A percentile compares a stretch with the other conserved stretches of the same genome.
Evolutionary conservation across 2,797 vertebrate genomes (phyloP).

Genomic region (Gadopsis bispinosus): DNA sequence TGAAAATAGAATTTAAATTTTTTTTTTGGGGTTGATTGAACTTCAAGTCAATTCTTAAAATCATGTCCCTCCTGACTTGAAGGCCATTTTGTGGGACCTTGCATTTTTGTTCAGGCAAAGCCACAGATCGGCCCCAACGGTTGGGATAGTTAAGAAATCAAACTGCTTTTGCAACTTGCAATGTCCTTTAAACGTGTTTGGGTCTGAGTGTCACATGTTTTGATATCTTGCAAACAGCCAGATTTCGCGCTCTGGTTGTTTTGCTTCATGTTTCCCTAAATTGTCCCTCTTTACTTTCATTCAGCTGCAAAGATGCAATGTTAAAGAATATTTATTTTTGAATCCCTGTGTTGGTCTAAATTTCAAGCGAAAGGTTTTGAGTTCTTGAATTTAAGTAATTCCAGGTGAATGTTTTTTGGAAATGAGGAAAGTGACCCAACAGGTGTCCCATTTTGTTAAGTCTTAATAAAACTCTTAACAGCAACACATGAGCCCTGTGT

Average conservation of each 20-base stretch:
- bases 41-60: not conserved
- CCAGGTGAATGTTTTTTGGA: conserved; percentile 59
- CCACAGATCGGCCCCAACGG: not conserved
- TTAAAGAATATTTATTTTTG: conserved; percentile 76
- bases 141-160: not conserved
- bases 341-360: conserved; percentile 56
- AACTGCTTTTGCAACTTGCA: conserved; percentile 30
- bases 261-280: conserved; percentile 26
- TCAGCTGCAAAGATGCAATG: conserved; percentile 44
- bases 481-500: not conserved
- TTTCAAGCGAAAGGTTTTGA: conserved; percentile 51
- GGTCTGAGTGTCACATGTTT: not conserved
- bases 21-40: not conserved
- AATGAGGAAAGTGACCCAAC: conserved; percentile 36
- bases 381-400: conserved; percentile 34
- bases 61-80: not conserved
- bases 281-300: conserved; percentile 42
- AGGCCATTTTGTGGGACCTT: not conserved
- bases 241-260: not conserved
- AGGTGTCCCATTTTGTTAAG: conserved; percentile 62
- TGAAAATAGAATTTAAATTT: not conserved
- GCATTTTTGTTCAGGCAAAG: not conserved
- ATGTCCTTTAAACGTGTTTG: conserved; percentile 7
- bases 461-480: conserved; percentile 82
- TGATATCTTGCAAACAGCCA: not conserved